A percentile compares a stretch with the other conserved stretches of the same genome.
Conservation (phyloP, 2,888 invertebrate genomes). For the Dorcus hopei region DNA sequence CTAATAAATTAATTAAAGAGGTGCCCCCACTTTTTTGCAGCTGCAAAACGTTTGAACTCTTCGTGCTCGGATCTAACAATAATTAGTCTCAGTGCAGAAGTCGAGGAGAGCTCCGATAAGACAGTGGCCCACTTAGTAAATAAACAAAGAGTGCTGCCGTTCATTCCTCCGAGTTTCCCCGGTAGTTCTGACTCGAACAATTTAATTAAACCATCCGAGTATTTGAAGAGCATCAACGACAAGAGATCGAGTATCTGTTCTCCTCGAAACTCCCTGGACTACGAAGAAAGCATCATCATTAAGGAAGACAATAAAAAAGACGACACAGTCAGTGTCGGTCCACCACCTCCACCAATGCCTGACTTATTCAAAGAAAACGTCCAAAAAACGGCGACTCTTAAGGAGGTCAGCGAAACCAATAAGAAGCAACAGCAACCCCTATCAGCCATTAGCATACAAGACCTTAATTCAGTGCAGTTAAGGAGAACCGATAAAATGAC, state of each 20-base stretch:
- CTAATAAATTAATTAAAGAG: too few species aligned
- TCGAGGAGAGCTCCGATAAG: conserved; percentile 51
- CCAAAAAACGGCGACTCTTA: conserved; percentile 14
- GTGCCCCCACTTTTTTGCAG: conserved; percentile 29
- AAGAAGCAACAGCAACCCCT: conserved; percentile 69
- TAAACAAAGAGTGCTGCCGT: conserved; percentile 82
- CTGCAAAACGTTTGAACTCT: conserved; percentile 46
- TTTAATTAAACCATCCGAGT: conserved; percentile 90
- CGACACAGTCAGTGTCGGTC: conserved; percentile 32
- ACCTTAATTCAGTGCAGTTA: conserved; percentile 78
- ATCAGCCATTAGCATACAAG: conserved; percentile 85
- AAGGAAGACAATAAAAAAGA: conserved; percentile 31
- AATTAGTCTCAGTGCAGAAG: conserved; percentile 49
- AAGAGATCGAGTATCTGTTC: conserved; percentile 54
- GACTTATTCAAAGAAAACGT: conserved; percentile 33
- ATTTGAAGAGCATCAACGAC: conserved; percentile 75
- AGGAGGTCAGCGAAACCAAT: conserved; percentile 13
- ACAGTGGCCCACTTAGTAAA: conserved; percentile 66
- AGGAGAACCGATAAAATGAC: conserved; percentile 72
- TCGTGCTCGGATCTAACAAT: conserved; percentile 50
- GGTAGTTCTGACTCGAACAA: conserved; percentile 65
- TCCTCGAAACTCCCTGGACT: conserved; percentile 45
- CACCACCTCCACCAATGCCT: conserved; percentile 55
- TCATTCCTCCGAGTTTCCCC: conserved; percentile 89
- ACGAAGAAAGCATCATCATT: conserved; percentile 37